Conservation (phyloP, 2,797 vertebrate genomes). For the Taeniopygia guttata region DNA sequence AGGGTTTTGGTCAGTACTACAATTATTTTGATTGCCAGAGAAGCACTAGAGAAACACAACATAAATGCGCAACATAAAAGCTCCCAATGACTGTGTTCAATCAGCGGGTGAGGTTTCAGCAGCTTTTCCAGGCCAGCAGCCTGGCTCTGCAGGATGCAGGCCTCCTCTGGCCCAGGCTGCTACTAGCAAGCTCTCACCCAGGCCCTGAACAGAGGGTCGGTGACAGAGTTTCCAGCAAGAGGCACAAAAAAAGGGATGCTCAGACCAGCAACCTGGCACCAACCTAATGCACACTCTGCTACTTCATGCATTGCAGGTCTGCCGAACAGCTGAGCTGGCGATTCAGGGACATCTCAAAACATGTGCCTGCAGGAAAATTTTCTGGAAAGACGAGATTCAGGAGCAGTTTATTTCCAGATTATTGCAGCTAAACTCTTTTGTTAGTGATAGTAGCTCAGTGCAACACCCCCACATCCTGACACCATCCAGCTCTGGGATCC, state of each 20-base stretch:
- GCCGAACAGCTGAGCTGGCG: neutral
- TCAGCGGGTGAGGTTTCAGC: accelerated
- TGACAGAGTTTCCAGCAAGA: neutral
- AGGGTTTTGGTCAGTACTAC: neutral
- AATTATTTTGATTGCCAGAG: neutral
- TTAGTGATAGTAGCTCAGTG: accelerated
- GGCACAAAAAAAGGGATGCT: neutral
- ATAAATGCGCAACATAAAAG: neutral
- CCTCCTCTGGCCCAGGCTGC: neutral
- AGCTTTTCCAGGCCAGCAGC: neutral
- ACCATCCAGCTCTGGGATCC: neutral
- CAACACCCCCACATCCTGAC: neutral
- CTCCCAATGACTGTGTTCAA: neutral
- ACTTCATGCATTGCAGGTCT: neutral
- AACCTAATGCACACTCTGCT: neutral
- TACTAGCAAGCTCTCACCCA: neutral
- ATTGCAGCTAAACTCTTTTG: neutral
- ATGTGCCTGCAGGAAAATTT: neutral
- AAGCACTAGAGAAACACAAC: neutral
- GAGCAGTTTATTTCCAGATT: neutral
- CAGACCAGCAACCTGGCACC: neutral
- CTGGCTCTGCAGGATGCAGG: neutral
- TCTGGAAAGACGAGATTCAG: accelerated
- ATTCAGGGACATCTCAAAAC: neutral
- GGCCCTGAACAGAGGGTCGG: neutral